Conservation (phyloP, 2,888 invertebrate species). For the Eupelmus urozonus region DNA sequence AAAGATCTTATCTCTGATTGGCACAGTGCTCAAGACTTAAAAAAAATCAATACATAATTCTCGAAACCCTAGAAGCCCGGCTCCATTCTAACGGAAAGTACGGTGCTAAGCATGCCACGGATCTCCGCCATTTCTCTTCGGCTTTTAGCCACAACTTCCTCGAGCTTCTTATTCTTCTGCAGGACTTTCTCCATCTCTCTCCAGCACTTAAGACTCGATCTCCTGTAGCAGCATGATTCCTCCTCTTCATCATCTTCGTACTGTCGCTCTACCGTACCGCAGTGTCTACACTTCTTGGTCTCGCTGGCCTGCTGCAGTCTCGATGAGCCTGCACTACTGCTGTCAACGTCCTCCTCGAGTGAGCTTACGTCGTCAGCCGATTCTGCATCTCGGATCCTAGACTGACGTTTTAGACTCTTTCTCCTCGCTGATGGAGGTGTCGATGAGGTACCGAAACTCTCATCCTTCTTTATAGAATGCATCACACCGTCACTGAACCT, state of each 20-base stretch:
- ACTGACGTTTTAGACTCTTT: conserved; percentile 70
- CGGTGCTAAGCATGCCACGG: conserved; percentile 69
- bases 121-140: conserved; percentile 70
- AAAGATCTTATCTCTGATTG: background rate
- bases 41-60: background rate
- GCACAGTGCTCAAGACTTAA: background rate
- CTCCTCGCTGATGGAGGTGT: conserved; percentile 59
- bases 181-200: conserved; percentile 68
- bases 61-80: conserved; percentile 69
- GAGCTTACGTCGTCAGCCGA: background rate
- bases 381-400: conserved; percentile 66
- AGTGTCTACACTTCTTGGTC: conserved; percentile 37
- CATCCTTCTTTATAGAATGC: conserved; percentile 46
- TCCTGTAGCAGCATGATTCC: conserved; percentile 63
- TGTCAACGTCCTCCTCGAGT: background rate
- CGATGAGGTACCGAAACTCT: conserved; percentile 36
- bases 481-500: conserved; percentile 69
- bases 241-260: conserved; percentile 28
- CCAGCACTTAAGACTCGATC: conserved; percentile 65
- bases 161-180: conserved; percentile 69
- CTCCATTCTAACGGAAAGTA: conserved; percentile 71
- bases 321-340: too few species aligned
- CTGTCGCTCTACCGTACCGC: conserved; percentile 30
- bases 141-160: conserved; percentile 67
- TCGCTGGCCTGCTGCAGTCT: background rate